Conservation (phyloP, 2,888 invertebrate species). For the Linyphia triangularis region DNA sequence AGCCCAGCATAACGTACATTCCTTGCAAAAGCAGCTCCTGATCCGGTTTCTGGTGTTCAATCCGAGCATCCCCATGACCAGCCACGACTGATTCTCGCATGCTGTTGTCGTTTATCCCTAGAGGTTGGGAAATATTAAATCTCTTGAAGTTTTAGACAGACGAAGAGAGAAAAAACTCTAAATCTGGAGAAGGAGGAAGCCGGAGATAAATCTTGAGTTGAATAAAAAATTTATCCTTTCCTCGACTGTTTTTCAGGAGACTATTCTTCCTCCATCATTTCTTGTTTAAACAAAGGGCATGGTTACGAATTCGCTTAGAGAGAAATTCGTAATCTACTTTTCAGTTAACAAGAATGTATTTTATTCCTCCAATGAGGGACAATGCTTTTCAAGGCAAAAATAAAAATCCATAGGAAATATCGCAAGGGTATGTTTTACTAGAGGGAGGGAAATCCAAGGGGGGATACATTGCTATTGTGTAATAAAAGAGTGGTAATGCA, state of each 20-base stretch:
- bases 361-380: background rate
- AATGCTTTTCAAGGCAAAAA: background rate
- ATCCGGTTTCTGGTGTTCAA: constrained; percentile 36
- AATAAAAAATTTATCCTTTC: constrained; percentile 61
- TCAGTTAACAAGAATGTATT: constrained; percentile 22
- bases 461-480: too few species aligned
- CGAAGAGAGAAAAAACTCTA: background rate
- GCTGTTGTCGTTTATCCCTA: constrained; percentile 8
- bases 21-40: constrained; percentile 16
- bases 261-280: constrained; percentile 16
- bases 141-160: constrained; percentile 38
- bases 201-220: constrained; percentile 11
- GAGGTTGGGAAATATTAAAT: constrained; percentile 56
- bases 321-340: background rate
- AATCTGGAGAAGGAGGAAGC: background rate
- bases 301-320: background rate
- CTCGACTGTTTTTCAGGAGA: background rate
- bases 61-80: constrained; percentile 39
- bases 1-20: background rate
- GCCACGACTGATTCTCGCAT: constrained; percentile 42
- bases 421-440: background rate
- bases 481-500: too few species aligned
- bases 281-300: constrained; percentile 21
- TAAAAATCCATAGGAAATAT: background rate
- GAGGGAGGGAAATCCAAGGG: background rate